These are phyloP conservation scores for Anagyrus pseudococci DNA, from an alignment of 2,888 invertebrate genomes.

Conservation along the genomic window DNA sequence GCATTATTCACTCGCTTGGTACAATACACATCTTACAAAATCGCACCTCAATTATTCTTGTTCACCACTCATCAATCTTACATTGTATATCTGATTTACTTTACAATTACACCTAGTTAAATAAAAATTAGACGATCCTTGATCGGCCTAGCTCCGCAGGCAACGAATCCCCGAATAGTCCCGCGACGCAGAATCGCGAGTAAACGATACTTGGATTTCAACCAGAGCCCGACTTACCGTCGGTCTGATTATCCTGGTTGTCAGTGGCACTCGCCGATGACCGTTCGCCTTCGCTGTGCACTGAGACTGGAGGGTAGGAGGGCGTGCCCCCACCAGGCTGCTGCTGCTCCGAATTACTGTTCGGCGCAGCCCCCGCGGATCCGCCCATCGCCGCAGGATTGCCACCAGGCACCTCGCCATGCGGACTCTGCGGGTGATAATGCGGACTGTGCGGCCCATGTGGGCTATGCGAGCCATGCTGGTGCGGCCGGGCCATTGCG, in stretches of 20 bases:
- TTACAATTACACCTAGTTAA: conserved; percentile 34
- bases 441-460: conserved; percentile 43
- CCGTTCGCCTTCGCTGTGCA: conserved; percentile 53
- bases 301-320: conserved; percentile 51
- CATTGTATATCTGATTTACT: conserved; percentile 10
- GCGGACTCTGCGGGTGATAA: conserved; percentile 58
- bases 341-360: conserved; percentile 43
- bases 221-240: conserved; percentile 54
- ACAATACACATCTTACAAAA: conserved; percentile 20
- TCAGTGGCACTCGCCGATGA: conserved; percentile 51
- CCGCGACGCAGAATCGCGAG: too few species aligned
- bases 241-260: conserved; percentile 53
- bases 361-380: conserved; percentile 39
- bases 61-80: conserved; percentile 3
- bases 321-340: conserved; percentile 42
- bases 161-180: conserved; percentile 12
- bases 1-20: conserved; percentile 3
- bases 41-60: conserved; percentile 10
- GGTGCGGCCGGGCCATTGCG: conserved; percentile 62
- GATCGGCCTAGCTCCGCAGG: conserved; percentile 4
- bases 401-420: conserved; percentile 49
- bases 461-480: conserved; percentile 52
- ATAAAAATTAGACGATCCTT: conserved; percentile 18
- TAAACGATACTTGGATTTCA: conserved; percentile 38
- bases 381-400: conserved; percentile 34